Conservation (phyloP, 2,113 vertebrate species). For the Pteropus alecto region DNA sequence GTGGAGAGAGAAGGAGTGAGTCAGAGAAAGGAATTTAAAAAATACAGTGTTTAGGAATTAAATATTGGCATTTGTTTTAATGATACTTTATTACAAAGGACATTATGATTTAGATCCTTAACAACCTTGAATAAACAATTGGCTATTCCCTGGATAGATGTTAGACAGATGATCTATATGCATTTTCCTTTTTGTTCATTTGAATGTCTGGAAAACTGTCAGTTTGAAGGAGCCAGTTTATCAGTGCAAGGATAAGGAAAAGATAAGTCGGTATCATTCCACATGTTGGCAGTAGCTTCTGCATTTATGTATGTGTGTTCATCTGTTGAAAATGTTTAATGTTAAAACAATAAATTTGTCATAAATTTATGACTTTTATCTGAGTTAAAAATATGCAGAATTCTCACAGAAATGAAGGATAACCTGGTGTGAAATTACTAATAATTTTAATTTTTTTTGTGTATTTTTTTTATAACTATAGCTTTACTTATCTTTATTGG, state of each 20-base stretch:
- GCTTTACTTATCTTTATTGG: not conserved
- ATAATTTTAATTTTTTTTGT: not conserved
- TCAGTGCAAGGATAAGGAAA: slow-evolving; percentile 89
- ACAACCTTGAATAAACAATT: slow-evolving; percentile 83
- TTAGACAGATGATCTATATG: slow-evolving; percentile 85
- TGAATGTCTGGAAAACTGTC: slow-evolving; percentile 85
- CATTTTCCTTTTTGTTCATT: slow-evolving; percentile 88
- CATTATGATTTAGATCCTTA: slow-evolving; percentile 80
- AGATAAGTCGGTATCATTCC: slow-evolving; percentile 91
- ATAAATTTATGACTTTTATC: slow-evolving; percentile 23
- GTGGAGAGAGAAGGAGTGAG: not conserved
- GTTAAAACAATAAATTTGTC: slow-evolving; percentile 38
- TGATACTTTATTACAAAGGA: slow-evolving; percentile 75
- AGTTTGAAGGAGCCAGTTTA: slow-evolving; percentile 87
- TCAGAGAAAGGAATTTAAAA: not conserved
- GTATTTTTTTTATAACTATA: not conserved
- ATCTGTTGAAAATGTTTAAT: slow-evolving; percentile 73
- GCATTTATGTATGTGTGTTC: slow-evolving; percentile 75
- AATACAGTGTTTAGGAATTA: not conserved
- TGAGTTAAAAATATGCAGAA: slow-evolving; percentile 21
- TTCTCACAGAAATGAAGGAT: not conserved
- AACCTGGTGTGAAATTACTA: not conserved
- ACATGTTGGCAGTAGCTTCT: slow-evolving; percentile 92
- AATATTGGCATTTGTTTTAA: slow-evolving; percentile 71
- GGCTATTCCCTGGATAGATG: slow-evolving; percentile 78